Evolutionary conservation across 2,113 vertebrate species (phyloP), one percentile per base, ranked within the genome.

Genomic region (Nesoenas mayeri): DNA sequence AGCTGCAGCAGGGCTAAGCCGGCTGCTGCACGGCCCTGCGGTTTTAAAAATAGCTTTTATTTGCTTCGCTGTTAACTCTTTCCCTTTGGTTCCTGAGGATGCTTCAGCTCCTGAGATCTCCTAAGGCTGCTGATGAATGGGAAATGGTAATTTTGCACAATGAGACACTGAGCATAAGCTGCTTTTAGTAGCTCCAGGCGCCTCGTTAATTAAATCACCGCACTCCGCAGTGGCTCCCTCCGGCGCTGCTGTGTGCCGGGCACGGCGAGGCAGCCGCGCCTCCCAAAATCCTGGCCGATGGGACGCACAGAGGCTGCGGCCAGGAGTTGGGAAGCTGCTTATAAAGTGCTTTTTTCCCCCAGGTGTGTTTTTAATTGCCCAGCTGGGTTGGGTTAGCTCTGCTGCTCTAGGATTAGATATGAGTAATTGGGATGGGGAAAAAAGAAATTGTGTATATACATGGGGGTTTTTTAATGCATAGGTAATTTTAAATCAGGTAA

Each of bases 381-480:
- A 48, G 20, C 44, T 9, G 25, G 18, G 40, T 7, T 80, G 57
- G 81, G 3, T n/a, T 60, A n/a, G 62, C 38, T 73, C 53, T 85
- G 74, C 61, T 79, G 34, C 38, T 75, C 57, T 29, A 36, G 42
- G 42, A 66, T 62, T 44, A 80, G 36, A 21, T 0, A 0, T 18
- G 44, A 88, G 50, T 71, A 56, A 83, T 10, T 65, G 34, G 44
- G 44, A 15, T 32, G 9, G 21, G 26, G 29, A 2, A 9, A 19
- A 48, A 36, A 36, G 36, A 29, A 20, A 15, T n/a, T 8, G 6
- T n/a, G 8, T 11, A 5, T 28, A 9, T 0, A 0, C 20, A 5
- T 22, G 44, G 44, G 17, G 3, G 51, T 53, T 22, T 53, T 36
- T 36, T 36, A 36, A 16, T 29, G 24, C 11, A 4, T 0, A 53